A percentile compares a stretch with the other conserved stretches of the same genome.
These are phyloP conservation scores for Lepidochrysops patricia DNA, from an alignment of 2,888 invertebrate genomes.

Conservation along the genomic window DNA sequence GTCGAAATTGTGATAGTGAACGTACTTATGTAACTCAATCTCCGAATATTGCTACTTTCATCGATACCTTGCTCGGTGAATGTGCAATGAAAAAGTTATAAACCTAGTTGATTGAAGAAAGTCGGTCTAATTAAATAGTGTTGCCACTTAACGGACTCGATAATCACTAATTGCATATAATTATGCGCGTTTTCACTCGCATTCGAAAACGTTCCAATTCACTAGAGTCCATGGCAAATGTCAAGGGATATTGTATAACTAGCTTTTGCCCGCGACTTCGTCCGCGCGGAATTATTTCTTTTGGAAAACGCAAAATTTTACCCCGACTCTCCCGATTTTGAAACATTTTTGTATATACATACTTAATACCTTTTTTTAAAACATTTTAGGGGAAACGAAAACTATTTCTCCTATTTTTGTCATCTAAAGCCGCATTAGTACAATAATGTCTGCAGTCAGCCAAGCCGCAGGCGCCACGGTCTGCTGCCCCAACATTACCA, in stretches of 20 bases:
- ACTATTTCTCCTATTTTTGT: too few species aligned
- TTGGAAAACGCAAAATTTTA: too few species aligned
- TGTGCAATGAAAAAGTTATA: background rate
- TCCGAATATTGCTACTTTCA: background rate
- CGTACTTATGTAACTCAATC: background rate
- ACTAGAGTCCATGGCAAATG: background rate
- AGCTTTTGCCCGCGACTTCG: too few species aligned
- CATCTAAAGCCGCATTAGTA: background rate
- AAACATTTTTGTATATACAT: too few species aligned
- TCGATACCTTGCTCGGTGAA: background rate
- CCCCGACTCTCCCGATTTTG: too few species aligned
- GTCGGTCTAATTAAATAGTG: constrained; percentile 9
- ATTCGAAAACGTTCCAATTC: background rate
- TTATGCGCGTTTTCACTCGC: background rate
- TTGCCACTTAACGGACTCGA: constrained; percentile 3
- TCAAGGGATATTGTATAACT: background rate
- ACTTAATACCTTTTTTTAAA: too few species aligned
- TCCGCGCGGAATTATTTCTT: too few species aligned
- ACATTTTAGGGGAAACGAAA: too few species aligned
- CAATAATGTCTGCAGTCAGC: background rate
- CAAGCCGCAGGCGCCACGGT: background rate
- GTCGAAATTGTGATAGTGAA: background rate
- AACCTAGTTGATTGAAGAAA: constrained; percentile 15
- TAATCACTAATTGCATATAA: background rate
- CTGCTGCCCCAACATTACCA: background rate